Base-by-base conservation (phyloP, 1,140 invertebrate genomes). In the Dendrolimus kikuchii region DNA sequence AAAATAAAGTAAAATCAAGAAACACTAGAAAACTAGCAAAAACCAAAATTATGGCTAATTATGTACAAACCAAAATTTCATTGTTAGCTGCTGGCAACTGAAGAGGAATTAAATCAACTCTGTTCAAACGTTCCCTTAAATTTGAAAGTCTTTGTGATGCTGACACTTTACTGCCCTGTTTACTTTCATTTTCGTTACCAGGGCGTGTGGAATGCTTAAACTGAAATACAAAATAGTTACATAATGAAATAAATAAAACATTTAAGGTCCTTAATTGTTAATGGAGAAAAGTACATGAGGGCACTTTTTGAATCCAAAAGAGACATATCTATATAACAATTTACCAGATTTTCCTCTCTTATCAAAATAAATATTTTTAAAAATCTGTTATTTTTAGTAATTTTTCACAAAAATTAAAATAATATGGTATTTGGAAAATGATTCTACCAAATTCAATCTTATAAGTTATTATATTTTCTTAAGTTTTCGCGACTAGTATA, bases 81-180 rank as follows among this genome's bases (percentile, higher is more conserved):
- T 74, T 79, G 53, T 73, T 74, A 10, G 69, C 72, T 9, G 71
- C 64, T 49, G 81, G 82, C 41, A 86, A 57, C 53, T 79, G 79
- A 51, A 86, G 60, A 5, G 82, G 82, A 60, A 86, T 86, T 4
- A 75, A 60, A 55, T 86, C 82, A 39, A 81, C 76, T 23, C 79
- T 80, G 54, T 68, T 86, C 5, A 86, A 62, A 46, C 74, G 71
- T 52, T 86, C 81, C 58, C 79, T 62, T 49, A 86, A 61, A 54
- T 81, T 84, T 2, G 74, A 79, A 23, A 86, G 65, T 46, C 82
- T 71, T 53, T 86, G 81, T 40, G 81, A 81, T 39, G 82, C 82
- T n/a, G 82, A 81, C 43, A 77, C 64, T 62, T 82, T 84, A 7
- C 62, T 54, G 52, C 52, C 66, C 8, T 60, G 49, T 59, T 59